Evolutionary conservation across 2,888 invertebrate species (phyloP), one percentile per base, ranked within the genome.

Genomic region (Leucophora obtusa): DNA sequence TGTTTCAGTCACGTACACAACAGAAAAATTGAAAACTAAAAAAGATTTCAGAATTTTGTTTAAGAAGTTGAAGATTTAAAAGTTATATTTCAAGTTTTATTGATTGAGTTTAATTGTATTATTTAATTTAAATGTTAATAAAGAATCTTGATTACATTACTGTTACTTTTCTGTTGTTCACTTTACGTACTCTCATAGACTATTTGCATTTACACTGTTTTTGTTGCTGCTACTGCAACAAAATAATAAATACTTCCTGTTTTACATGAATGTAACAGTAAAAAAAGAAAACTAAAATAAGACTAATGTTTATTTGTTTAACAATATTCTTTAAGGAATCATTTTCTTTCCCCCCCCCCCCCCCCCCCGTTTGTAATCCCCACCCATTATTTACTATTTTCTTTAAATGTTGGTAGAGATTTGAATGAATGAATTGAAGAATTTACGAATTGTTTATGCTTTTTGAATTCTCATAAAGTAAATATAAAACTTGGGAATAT

Each of bases 1-100:
- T 65, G 43, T 63, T 56, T 60, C 66, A 72, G 71, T 60, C 65
- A 77, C 66, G 70, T 70, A 71, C 53, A 43, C 53, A 77, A 74
- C 35, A 72, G 53, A 47, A 24, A 14, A 51, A 17, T 50, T 28
- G 10, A 56, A 50, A 50, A 62, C 17, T 11, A 35, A 47, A n/a
- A 47, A 47, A 47, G 43, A 47, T 47, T 47, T 47, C n/a, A 47
- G 2, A 47, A 47, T 47, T 28, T 47, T 47, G 14, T 47, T 14
- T 28, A 47, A n/a, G n/a, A 47, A 15, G n/a, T 7, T 47, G 6
- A n/a, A 47, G 43, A n/a, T 38, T 38, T 38, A 8, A 47, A 47
- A 38, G 2, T 47, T 47, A 4, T 38, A n/a, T 47, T n/a, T n/a
- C 43, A 47, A n/a, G 43, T n/a, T 6, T n/a, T 7, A 47, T 47